Percentiles rank a stretch among this genome's conserved stretches.
These are phyloP conservation scores for Xiphydria camelus DNA, from an alignment of 2,888 invertebrate genomes.

Conservation along the genomic window DNA sequence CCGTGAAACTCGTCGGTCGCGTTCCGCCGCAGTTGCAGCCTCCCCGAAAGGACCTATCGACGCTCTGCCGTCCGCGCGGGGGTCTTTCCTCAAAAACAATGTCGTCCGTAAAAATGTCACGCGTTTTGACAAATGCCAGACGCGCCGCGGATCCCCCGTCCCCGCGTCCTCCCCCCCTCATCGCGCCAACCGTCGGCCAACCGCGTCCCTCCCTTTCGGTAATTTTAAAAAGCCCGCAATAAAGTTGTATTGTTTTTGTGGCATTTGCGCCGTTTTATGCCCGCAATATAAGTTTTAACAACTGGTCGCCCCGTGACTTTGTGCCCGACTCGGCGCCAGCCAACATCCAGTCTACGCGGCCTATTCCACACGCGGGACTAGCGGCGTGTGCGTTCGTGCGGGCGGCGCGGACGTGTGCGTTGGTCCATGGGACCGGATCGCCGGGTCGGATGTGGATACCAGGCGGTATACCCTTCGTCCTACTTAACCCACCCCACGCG, in stretches of 20 bases:
- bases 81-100: constrained; percentile 16
- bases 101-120: constrained; percentile 31
- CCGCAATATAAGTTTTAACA: constrained; percentile 54
- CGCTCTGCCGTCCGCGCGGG: constrained; percentile 12
- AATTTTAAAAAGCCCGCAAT: constrained; percentile 28
- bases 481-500: constrained; percentile 34
- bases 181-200: background rate
- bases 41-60: constrained; percentile 12
- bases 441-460: background rate
- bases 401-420: background rate
- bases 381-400: background rate
- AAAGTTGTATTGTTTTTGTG: constrained; percentile 53
- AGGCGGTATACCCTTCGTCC: constrained; percentile 27
- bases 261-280: constrained; percentile 46
- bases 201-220: constrained; percentile 8
- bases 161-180: background rate
- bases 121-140: constrained; percentile 29
- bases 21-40: background rate
- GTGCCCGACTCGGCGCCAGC: constrained; percentile 45
- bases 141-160: constrained; percentile 8
- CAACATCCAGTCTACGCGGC: background rate
- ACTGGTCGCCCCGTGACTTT: constrained; percentile 40
- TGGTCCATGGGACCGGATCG: constrained; percentile 33
- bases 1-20: background rate
- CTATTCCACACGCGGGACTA: background rate